phyloP scores from a whole-genome alignment of 2,888 invertebrate genomes.

The Vesta saturnalis region DNA sequence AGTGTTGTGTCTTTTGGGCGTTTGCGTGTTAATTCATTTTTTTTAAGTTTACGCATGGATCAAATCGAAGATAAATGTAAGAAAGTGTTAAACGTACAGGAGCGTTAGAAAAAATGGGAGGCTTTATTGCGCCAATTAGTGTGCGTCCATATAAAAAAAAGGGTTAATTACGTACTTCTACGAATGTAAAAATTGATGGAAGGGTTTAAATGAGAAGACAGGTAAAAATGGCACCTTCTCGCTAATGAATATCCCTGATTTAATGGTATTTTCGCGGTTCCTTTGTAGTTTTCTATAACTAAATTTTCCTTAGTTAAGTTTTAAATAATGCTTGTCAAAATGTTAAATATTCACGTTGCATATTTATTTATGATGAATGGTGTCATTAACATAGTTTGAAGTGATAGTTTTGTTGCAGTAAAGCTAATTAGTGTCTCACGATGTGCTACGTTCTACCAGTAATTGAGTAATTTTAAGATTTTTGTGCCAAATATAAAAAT shows the following conservation, averaged over 20 bases:
- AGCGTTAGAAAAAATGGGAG: too few relatives aligned
- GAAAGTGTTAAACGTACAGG: too few relatives aligned
- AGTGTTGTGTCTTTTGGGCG: too few relatives aligned
- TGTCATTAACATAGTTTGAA: conserved; percentile 6
- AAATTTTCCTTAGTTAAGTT: not conserved
- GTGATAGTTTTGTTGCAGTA: not conserved
- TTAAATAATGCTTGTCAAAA: not conserved
- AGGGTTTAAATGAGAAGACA: too few relatives aligned
- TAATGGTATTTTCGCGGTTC: conserved; percentile 5
- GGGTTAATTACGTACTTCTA: not conserved
- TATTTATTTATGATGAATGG: conserved; percentile 14
- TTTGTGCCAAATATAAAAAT: not conserved
- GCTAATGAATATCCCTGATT: conserved; percentile 12
- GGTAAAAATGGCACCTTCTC: conserved; percentile 14
- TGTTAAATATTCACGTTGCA: not conserved
- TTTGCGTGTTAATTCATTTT: too few relatives aligned
- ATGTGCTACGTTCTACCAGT: not conserved
- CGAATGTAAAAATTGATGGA: not conserved
- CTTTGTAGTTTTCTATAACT: conserved; percentile 9
- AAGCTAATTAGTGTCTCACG: conserved; percentile 11
- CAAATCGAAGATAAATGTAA: too few relatives aligned
- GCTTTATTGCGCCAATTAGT: not conserved
- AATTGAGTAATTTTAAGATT: conserved; percentile 1
- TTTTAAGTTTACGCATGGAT: too few relatives aligned
- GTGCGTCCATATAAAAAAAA: not conserved